Conservation (phyloP, 2,113 vertebrate species). For the Mormoops blainvillei region DNA sequence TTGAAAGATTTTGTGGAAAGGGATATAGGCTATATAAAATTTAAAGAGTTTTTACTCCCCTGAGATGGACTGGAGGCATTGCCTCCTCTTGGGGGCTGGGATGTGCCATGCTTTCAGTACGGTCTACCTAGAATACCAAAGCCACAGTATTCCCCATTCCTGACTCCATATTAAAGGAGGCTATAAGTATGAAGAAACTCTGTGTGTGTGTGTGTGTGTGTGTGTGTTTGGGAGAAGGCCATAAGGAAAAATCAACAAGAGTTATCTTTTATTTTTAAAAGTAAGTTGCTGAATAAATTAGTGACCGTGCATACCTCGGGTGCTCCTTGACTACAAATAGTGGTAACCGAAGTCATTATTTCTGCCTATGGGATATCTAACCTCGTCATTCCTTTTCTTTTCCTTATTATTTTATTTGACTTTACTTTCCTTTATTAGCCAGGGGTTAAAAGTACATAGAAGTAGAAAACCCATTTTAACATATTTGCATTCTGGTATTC, state of each 20-base stretch:
- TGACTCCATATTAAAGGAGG: background rate
- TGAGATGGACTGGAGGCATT: background rate
- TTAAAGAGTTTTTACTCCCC: background rate
- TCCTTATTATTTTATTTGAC: background rate
- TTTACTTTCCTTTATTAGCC: background rate
- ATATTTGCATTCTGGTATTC: background rate
- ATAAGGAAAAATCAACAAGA: background rate
- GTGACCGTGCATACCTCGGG: background rate
- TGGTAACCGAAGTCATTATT: background rate
- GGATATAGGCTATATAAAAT: background rate
- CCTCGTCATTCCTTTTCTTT: background rate
- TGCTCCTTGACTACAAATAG: background rate
- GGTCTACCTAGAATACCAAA: background rate
- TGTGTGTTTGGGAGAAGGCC: background rate
- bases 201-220: background rate
- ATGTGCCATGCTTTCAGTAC: background rate
- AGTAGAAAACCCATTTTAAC: background rate
- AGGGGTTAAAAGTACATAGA: background rate
- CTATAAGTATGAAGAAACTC: background rate
- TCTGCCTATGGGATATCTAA: background rate
- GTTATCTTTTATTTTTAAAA: background rate
- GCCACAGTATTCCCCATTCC: background rate
- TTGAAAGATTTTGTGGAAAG: background rate
- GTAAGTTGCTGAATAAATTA: background rate
- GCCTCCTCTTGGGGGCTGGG: background rate